Conservation (phyloP, 1,140 invertebrate species). For the Camponotus pennsylvanicus region DNA sequence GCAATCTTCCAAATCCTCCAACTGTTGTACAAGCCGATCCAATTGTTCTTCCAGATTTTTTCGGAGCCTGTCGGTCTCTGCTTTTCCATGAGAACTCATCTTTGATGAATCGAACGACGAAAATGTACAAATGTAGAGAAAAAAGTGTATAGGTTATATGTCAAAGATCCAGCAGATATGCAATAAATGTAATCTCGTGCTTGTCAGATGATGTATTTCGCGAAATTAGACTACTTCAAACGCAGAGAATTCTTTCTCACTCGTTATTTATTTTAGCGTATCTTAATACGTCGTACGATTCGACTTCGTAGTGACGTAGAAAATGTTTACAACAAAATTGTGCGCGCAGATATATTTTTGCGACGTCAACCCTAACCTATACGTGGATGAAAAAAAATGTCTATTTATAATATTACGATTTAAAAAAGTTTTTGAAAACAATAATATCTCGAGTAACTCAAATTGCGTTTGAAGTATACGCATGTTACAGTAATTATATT, state of each 20-base stretch:
- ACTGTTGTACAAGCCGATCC: conserved; percentile 90
- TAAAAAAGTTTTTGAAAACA: no score
- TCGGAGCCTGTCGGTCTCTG: conserved; percentile 89
- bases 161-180: background rate
- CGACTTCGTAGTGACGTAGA: background rate
- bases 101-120: background rate
- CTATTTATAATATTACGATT: no score
- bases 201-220: background rate
- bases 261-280: background rate
- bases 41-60: conserved; percentile 92
- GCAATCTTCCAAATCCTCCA: conserved; percentile 91
- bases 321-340: background rate
- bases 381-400: no score
- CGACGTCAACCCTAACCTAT: background rate
- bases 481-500: no score
- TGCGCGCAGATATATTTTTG: background rate
- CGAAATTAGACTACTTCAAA: background rate
- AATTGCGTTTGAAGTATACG: no score
- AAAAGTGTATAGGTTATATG: conserved; percentile 25
- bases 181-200: background rate
- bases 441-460: no score
- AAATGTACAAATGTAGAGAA: background rate
- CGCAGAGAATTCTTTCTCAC: background rate
- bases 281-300: background rate
- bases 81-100: conserved; percentile 82